These are phyloP conservation scores for Stenopsyche tienmushanensis DNA, from an alignment of 1,140 invertebrate species.

Conservation along the genomic window DNA sequence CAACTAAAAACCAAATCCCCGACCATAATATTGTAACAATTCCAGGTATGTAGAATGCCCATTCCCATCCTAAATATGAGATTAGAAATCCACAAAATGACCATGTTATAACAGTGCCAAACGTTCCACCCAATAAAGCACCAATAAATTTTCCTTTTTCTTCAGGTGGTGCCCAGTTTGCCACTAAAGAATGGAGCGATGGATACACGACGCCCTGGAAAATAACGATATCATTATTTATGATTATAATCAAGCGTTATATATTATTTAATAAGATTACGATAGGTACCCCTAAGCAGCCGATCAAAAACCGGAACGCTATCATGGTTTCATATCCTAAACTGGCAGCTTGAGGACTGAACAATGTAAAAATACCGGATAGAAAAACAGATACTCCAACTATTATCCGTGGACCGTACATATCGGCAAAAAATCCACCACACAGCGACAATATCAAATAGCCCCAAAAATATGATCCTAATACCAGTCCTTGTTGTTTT, in stretches of 20 bases:
- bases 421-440: constrained; percentile 71
- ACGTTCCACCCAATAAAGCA: constrained; percentile 71
- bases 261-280: constrained; percentile 14
- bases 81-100: constrained; percentile 67
- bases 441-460: constrained; percentile 61
- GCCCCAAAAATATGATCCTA: constrained; percentile 69
- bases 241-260: constrained; percentile 9
- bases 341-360: constrained; percentile 64
- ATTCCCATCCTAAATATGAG: constrained; percentile 67
- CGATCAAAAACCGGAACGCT: constrained; percentile 63
- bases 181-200: constrained; percentile 68
- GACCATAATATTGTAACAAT: constrained; percentile 63
- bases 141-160: constrained; percentile 77
- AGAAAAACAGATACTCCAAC: constrained; percentile 68
- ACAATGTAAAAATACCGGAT: constrained; percentile 67
- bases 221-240: background rate
- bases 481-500: constrained; percentile 62
- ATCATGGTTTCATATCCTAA: constrained; percentile 64
- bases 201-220: constrained; percentile 70
- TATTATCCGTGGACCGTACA: constrained; percentile 69
- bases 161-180: constrained; percentile 72
- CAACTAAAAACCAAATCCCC: constrained; percentile 63
- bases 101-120: constrained; percentile 77
- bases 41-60: constrained; percentile 72
- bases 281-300: constrained; percentile 63